These are phyloP conservation scores for Resseliella maxima DNA, from an alignment of 2,888 invertebrate species.

Conservation along the genomic window DNA sequence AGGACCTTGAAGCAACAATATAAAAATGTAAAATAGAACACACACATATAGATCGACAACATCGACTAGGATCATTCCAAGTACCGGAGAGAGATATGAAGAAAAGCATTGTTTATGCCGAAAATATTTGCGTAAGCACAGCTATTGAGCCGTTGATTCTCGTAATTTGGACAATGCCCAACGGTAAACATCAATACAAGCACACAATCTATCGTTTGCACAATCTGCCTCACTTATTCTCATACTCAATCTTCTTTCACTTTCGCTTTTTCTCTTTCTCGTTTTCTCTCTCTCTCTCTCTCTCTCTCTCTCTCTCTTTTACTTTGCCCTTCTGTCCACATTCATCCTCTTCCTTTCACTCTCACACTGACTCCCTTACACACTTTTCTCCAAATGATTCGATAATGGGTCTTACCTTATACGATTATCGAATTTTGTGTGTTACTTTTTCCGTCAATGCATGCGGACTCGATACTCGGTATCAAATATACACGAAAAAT, in stretches of 20 bases:
- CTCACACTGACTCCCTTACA: too few species aligned
- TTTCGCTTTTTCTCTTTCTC: too few species aligned
- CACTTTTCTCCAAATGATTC: too few species aligned
- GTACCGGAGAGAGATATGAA: neutral
- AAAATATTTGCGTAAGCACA: neutral
- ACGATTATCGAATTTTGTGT: slow-evolving; percentile 1
- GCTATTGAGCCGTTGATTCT: slow-evolving; percentile 6
- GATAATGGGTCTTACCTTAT: slow-evolving; percentile 48
- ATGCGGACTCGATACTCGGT: neutral
- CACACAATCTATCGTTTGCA: too few species aligned
- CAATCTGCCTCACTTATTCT: too few species aligned
- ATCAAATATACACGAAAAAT: neutral
- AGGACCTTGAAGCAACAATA: neutral
- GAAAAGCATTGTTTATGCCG: neutral
- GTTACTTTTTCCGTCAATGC: neutral
- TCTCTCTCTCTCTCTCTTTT: too few species aligned
- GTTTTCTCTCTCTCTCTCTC: too few species aligned
- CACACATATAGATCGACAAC: too few species aligned
- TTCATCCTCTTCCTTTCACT: too few species aligned
- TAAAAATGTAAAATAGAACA: neutral
- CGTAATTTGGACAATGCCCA: slow-evolving; percentile 36
- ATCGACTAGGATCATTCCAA: too few species aligned
- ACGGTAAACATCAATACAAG: neutral
- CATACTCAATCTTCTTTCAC: too few species aligned
- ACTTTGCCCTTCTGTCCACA: too few species aligned